Evolutionary conservation across 23 tunicate genomes (phyloP), one percentile per base, ranked within the genome.

Genomic region (Diplosoma virens): DNA sequence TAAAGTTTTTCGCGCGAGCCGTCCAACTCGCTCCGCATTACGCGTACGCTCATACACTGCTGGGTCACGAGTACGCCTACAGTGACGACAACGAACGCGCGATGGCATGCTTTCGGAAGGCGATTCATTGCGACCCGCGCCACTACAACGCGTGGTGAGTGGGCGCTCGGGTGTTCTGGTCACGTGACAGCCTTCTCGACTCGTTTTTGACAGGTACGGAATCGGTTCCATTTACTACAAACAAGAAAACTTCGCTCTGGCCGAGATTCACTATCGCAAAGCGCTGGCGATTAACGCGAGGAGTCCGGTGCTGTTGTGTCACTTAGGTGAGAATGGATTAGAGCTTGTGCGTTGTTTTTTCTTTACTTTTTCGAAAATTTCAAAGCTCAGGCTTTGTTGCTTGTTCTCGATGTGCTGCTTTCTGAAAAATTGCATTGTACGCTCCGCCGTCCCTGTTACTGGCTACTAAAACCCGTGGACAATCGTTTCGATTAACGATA

Each of bases 71-170:
- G 74, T 79, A 80, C 29, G 84, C 85, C 5, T 70, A 81, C 26
- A 64, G 75, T 30, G 97, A 92, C 25, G 97, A 92, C 80, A 65
- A 73, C 33, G 97, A 92, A n/a, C 83, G 97, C 7, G 97, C 97
- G 16, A 72, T 76, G 71, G 84, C 97, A 1, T 76, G 88, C 64
- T 92, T 73, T 48, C 33, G 85, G 30, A 85, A 69, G 30, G 97
- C 97, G 0, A 77, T 81, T 32, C 80, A 80, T 33, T 85, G 87
- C 67, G 89, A 92, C 48, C 66, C 84, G 14, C 56, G 87, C 21
- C 86, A 84, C 37, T 92, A 92, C 78, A 92, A 85, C 61, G 97
- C 97, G 1, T 92, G 97, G 97, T 92, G 35, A 48, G 97, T 25
- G 32, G 11, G 20, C 37, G 52, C 25, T 36, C 21, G n/a, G n/a